Conservation (phyloP, 2,797 vertebrate genomes). For the Eleutherodactylus coqui region DNA sequence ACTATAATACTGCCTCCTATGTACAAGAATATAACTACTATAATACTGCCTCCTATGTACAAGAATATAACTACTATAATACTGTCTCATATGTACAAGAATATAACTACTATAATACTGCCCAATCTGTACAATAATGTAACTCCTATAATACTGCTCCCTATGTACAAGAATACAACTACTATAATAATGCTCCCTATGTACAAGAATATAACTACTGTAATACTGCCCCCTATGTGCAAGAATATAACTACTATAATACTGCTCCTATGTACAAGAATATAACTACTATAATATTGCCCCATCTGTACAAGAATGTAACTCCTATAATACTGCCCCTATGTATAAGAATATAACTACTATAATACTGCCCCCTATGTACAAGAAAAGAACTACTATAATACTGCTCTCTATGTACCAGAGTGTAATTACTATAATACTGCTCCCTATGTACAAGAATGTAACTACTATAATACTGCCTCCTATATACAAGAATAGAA, state of each 20-base stretch:
- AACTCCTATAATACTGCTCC: too few relatives aligned
- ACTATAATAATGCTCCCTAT: background rate
- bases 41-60: background rate
- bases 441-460: conserved; percentile 5
- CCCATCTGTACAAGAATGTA: background rate
- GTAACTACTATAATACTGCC: background rate
- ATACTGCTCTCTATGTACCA: conserved; percentile 5
- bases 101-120: background rate
- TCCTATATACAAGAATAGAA: background rate
- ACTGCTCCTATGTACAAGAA: background rate
- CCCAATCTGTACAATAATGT: too few relatives aligned
- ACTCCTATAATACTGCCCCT: background rate
- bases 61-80: background rate
- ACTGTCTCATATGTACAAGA: background rate
- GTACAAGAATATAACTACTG: background rate
- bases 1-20: background rate
- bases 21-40: background rate
- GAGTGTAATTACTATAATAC: background rate
- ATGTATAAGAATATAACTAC: background rate
- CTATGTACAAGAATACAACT: background rate
- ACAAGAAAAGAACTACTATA: conserved; percentile 1
- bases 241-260: background rate
- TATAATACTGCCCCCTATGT: background rate
- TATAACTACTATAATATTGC: conserved; percentile 5
- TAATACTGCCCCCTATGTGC: background rate